Evolutionary conservation across 2,797 vertebrate species (phyloP).

Genomic region (Mionectes olivaceus): DNA sequence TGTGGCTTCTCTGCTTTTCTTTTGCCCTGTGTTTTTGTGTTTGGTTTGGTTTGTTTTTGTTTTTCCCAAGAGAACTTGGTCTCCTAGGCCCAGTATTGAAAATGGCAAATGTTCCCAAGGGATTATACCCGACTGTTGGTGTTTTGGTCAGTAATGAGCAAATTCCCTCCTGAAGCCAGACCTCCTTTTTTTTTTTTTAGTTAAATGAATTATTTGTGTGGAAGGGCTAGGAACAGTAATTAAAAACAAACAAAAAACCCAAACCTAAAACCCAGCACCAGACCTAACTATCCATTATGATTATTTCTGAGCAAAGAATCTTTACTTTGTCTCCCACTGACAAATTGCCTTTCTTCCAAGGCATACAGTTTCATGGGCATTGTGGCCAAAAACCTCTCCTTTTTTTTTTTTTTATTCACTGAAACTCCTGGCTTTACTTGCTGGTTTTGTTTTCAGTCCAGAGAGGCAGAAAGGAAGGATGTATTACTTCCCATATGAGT

Average conservation of each 20-base stretch:
- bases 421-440: not conserved
- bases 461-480: conserved; percentile 1
- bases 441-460: not conserved
- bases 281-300: conserved; percentile 57
- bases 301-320: conserved; percentile 64
- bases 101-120: not conserved
- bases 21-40: not conserved
- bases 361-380: conserved; percentile 31
- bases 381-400: not conserved
- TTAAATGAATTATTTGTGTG: not conserved
- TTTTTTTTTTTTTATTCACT: not conserved
- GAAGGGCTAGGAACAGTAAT: conserved; percentile 47
- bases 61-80: not conserved
- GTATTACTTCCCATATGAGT: not conserved
- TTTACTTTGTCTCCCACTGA: conserved; percentile 59
- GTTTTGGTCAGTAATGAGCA: not conserved
- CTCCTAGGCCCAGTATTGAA: not conserved
- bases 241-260: not conserved
- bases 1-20: not conserved
- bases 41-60: not conserved
- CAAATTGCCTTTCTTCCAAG: conserved; percentile 62
- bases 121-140: not conserved
- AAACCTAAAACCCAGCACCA: not conserved
- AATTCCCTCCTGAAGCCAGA: not conserved
- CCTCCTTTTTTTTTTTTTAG: conserved; percentile 7